Percentiles rank a stretch among this genome's conserved stretches.
Conservation (phyloP, 1,140 invertebrate species). For the Psix sp. region DNA sequence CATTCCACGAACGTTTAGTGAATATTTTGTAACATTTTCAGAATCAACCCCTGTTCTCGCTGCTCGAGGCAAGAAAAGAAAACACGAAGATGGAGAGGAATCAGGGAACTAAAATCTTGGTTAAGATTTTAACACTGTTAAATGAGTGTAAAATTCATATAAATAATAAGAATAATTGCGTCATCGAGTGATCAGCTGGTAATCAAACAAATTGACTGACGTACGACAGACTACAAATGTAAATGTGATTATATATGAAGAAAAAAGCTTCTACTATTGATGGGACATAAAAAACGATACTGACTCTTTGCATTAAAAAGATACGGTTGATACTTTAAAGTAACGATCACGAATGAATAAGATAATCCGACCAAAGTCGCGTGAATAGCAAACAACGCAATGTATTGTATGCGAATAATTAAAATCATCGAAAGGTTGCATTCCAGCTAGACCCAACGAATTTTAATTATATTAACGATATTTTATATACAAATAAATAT, state of each 20-base stretch:
- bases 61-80: constrained; percentile 83
- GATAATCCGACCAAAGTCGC: constrained; percentile 13
- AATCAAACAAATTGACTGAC: constrained; percentile 77
- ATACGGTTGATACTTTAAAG: constrained; percentile 46
- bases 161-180: constrained; percentile 75
- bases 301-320: constrained; percentile 47
- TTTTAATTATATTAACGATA: constrained; percentile 78
- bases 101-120: constrained; percentile 70
- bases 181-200: constrained; percentile 74
- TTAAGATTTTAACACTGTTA: constrained; percentile 67
- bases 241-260: constrained; percentile 71
- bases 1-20: not conserved
- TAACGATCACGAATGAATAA: constrained; percentile 22
- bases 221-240: constrained; percentile 75
- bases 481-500: constrained; percentile 78
- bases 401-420: constrained; percentile 39
- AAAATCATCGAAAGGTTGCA: constrained; percentile 73
- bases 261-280: constrained; percentile 52
- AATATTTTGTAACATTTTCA: constrained; percentile 49
- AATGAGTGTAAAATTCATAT: constrained; percentile 76
- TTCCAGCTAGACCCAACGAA: constrained; percentile 76
- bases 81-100: constrained; percentile 80
- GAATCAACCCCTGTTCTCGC: constrained; percentile 74
- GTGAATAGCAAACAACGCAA: constrained; percentile 38
- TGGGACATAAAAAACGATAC: constrained; percentile 49